phyloP scores from a whole-genome alignment of 2,113 vertebrate genomes.

The Alethe diademata region DNA sequence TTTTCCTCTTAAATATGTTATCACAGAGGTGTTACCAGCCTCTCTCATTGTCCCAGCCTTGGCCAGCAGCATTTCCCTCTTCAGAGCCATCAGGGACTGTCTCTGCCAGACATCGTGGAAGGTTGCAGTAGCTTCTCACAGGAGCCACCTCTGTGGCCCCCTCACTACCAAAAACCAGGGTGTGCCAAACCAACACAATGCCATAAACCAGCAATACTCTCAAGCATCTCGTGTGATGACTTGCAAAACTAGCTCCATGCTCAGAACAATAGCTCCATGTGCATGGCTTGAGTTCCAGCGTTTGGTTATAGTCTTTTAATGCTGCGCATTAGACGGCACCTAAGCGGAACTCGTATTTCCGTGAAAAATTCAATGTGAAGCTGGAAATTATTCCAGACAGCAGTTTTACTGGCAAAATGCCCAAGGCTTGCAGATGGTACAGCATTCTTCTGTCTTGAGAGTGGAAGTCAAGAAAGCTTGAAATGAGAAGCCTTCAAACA shows the following conservation, averaged over 20 bases:
- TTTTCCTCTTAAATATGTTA: neutral
- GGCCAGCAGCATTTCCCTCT: neutral
- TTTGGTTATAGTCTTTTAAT: neutral
- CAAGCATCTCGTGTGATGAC: neutral
- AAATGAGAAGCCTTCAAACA: slow-evolving; percentile 5
- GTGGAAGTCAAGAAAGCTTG: slow-evolving; percentile 16
- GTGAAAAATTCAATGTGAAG: neutral
- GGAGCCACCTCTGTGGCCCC: neutral
- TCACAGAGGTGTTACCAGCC: rapidly evolving
- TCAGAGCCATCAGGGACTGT: neutral
- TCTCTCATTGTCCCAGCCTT: neutral
- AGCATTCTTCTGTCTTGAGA: neutral
- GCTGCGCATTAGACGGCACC: neutral
- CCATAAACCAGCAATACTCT: neutral
- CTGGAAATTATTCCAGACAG: neutral
- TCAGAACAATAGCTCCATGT: neutral
- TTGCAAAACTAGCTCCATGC: neutral
- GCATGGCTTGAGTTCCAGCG: neutral
- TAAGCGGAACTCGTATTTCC: neutral
- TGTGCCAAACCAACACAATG: rapidly evolving
- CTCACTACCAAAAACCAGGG: neutral
- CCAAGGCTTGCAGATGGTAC: slow-evolving; percentile 6
- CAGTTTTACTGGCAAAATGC: neutral
- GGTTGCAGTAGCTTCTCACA: neutral
- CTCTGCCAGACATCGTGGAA: neutral